Conservation (phyloP, 1,140 invertebrate genomes). For the Ruditapes philippinarum region DNA sequence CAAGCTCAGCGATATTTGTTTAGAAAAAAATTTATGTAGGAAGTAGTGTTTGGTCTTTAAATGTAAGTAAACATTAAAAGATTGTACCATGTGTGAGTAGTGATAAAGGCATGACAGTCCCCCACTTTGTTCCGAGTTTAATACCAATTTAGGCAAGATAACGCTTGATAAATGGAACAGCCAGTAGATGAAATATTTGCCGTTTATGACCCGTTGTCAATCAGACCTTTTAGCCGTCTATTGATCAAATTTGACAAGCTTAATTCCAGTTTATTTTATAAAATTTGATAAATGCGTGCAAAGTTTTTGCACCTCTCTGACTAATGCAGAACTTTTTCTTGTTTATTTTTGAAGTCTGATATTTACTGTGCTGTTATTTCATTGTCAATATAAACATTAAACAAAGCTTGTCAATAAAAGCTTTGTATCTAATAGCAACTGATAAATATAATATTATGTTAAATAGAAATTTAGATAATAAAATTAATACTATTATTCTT, state of each 20-base stretch:
- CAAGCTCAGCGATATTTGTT: no score
- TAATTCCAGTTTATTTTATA: neutral
- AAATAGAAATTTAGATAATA: no score
- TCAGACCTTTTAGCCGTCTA: neutral
- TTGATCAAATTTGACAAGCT: slow-evolving; percentile 33
- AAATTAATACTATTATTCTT: no score
- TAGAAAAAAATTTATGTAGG: no score
- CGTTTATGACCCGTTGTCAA: neutral
- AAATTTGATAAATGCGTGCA: neutral
- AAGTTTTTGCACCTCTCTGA: neutral
- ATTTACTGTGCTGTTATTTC: no score
- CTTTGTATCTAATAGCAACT: no score
- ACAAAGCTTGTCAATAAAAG: no score
- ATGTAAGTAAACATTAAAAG: neutral
- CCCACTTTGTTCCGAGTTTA: slow-evolving; percentile 10
- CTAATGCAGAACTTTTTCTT: no score
- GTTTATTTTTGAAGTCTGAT: no score
- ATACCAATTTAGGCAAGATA: slow-evolving; percentile 39
- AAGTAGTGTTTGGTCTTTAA: no score
- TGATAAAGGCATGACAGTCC: slow-evolving; percentile 40
- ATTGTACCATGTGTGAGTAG: slow-evolving; percentile 1
- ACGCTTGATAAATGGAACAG: slow-evolving; percentile 12
- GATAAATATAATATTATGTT: no score
- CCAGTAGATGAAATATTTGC: neutral
- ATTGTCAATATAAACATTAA: no score